Percentiles rank a stretch among this genome's conserved stretches.
phyloP scores from a whole-genome alignment of 2,113 vertebrate species.

The Hyperoodon ampullatus region DNA sequence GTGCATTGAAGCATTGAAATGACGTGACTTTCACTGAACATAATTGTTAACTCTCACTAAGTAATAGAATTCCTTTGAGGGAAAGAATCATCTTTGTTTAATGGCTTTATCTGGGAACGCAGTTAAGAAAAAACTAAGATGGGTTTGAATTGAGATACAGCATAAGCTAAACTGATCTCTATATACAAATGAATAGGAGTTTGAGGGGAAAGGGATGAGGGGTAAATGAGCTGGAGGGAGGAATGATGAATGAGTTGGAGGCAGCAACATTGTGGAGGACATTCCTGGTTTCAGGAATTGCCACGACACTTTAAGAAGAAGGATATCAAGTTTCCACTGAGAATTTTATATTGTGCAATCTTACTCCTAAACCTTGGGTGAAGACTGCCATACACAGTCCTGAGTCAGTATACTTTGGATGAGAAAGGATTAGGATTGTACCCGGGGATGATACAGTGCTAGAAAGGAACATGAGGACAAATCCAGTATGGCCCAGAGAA shows the following conservation, averaged over 20 bases:
- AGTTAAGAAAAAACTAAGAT: constrained; percentile 14
- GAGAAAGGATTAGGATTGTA: not conserved
- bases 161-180: constrained; percentile 4
- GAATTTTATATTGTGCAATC: not conserved
- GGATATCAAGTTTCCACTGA: not conserved
- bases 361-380: not conserved
- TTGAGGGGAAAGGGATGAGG: not conserved
- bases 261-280: not conserved
- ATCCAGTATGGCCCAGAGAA: not conserved
- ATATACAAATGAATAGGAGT: not conserved
- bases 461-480: not conserved
- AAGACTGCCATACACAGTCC: not conserved
- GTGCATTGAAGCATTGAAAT: not conserved
- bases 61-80: not conserved
- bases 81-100: not conserved
- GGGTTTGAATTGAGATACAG: not conserved
- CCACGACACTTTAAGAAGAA: not conserved
- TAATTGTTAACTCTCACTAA: constrained; percentile 5
- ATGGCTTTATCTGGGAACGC: not conserved
- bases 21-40: constrained; percentile 21
- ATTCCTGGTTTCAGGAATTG: not conserved
- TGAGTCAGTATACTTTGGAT: not conserved
- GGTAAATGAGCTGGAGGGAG: not conserved
- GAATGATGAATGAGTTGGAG: not conserved
- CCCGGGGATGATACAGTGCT: not conserved